Conservation (phyloP, 2,797 vertebrate species). For the Chrosomus eos region DNA sequence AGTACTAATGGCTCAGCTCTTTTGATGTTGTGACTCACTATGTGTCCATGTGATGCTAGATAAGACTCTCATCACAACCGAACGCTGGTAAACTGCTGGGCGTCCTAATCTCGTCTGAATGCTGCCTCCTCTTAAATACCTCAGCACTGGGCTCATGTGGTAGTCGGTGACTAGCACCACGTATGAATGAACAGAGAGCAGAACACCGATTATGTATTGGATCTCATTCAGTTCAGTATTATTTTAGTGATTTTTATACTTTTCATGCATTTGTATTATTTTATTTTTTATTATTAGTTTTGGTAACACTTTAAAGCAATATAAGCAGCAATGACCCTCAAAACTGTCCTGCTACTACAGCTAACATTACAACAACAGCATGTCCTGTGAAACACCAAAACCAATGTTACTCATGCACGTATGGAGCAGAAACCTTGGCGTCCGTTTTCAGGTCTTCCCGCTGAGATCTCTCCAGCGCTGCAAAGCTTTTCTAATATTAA, state of each 20-base stretch:
- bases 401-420: too few relatives aligned
- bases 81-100: slow-evolving; percentile 19
- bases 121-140: slow-evolving; percentile 50
- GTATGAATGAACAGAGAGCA: slow-evolving; percentile 35
- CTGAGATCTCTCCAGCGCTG: too few relatives aligned
- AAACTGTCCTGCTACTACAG: too few relatives aligned
- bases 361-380: too few relatives aligned
- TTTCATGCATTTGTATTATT: neutral
- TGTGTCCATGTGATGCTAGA: slow-evolving; percentile 42
- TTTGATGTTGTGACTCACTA: slow-evolving; percentile 47
- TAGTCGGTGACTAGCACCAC: slow-evolving; percentile 46
- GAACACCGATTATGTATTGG: slow-evolving; percentile 2
- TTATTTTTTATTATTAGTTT: neutral
- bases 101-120: slow-evolving; percentile 33
- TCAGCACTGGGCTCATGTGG: slow-evolving; percentile 40
- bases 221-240: neutral
- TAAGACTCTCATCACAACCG: slow-evolving; percentile 41
- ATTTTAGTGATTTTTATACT: neutral
- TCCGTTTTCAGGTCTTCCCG: too few relatives aligned
- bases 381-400: too few relatives aligned
- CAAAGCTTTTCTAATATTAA: too few relatives aligned
- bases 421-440: too few relatives aligned
- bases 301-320: neutral
- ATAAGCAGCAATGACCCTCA: too few relatives aligned
- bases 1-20: slow-evolving; percentile 25